Conservation (phyloP, 2,888 invertebrate species). For the Protodeltote pygarga region DNA sequence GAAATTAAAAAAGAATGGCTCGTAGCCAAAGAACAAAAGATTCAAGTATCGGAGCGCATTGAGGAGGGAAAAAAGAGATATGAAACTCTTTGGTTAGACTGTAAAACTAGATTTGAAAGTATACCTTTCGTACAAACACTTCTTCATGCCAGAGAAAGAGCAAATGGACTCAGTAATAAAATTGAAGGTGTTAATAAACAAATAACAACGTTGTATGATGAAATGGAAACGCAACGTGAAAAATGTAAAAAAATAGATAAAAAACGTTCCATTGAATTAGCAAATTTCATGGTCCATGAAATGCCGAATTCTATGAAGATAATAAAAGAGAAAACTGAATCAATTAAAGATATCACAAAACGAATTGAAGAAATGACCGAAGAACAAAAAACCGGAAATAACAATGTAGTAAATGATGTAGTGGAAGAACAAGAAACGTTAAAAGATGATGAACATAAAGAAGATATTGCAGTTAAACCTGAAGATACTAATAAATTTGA, state of each 20-base stretch:
- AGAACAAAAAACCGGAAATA: constrained; percentile 11
- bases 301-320: constrained; percentile 55
- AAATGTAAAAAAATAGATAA: constrained; percentile 53
- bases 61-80: constrained; percentile 66
- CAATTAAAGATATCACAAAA: constrained; percentile 50
- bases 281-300: constrained; percentile 63
- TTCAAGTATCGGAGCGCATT: constrained; percentile 58
- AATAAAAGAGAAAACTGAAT: constrained; percentile 53
- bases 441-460: constrained; percentile 5
- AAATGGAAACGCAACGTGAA: constrained; percentile 56
- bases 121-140: constrained; percentile 69
- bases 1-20: constrained; percentile 70
- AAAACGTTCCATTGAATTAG: constrained; percentile 64
- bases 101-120: constrained; percentile 70
- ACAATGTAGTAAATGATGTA: constrained; percentile 5
- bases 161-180: constrained; percentile 49
- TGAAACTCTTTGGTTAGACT: constrained; percentile 67
- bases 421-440: constrained; percentile 6
- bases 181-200: constrained; percentile 57
- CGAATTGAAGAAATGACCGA: constrained; percentile 45
- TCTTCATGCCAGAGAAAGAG: constrained; percentile 53
- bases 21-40: constrained; percentile 61
- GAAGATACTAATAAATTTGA: constrained; percentile 26
- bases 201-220: constrained; percentile 45
- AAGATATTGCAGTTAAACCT: constrained; percentile 5